A percentile compares a stretch with the other conserved stretches of the same genome.
Conservation (phyloP, 2,113 vertebrate genomes). For the Callopanchax toddi region DNA sequence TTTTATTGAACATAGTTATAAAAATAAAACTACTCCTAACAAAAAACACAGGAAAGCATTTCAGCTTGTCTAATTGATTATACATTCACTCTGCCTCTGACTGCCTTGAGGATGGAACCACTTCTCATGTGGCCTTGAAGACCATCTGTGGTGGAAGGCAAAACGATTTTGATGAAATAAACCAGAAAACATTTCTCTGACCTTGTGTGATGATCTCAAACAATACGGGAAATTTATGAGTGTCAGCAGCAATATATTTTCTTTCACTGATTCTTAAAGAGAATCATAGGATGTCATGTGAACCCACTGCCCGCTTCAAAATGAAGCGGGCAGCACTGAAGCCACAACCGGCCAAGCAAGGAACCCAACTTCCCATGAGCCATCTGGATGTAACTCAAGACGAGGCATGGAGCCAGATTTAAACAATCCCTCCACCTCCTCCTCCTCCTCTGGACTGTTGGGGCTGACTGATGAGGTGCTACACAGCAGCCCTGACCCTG, state of each 20-base stretch:
- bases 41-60: conserved; percentile 9
- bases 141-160: conserved; percentile 45
- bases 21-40: too few species aligned
- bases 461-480: conserved; percentile 79
- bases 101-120: conserved; percentile 51
- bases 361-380: conserved; percentile 39
- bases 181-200: conserved; percentile 51
- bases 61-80: conserved; percentile 31
- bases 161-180: conserved; percentile 43
- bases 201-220: conserved; percentile 46
- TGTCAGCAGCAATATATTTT: conserved; percentile 8
- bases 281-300: conserved; percentile 46
- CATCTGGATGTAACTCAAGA: conserved; percentile 72
- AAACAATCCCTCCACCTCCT: conserved; percentile 59
- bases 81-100: conserved; percentile 18
- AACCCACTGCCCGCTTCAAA: conserved; percentile 43
- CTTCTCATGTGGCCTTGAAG: conserved; percentile 42
- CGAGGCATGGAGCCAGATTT: conserved; percentile 59
- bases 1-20: background rate
- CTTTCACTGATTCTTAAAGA: conserved; percentile 17
- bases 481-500: conserved; percentile 62
- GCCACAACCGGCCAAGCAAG: conserved; percentile 38
- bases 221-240: conserved; percentile 38
- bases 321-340: too few species aligned
- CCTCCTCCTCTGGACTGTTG: conserved; percentile 43